Conservation (phyloP, 35 echinoderm and acorn worm species). For the Chiridota heheva region DNA sequence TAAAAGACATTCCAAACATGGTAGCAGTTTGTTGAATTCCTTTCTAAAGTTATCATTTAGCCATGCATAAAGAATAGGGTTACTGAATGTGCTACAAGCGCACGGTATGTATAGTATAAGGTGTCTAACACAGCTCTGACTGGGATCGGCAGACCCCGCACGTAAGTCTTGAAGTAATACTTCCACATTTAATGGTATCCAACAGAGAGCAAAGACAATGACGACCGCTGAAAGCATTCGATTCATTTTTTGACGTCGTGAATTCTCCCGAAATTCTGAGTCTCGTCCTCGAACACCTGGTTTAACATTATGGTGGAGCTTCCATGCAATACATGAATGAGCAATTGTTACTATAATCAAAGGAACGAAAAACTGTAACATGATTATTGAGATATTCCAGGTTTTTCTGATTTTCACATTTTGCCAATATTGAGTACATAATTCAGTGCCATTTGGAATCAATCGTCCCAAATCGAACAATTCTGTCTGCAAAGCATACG, state of each 20-base stretch:
- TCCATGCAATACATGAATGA: constrained; percentile 72
- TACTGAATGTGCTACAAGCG: constrained; percentile 59
- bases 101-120: constrained; percentile 30
- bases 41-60: constrained; percentile 94
- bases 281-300: constrained; percentile 72
- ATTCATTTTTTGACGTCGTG: constrained; percentile 69
- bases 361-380: constrained; percentile 78
- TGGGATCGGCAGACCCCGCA: not conserved
- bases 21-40: constrained; percentile 79
- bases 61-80: constrained; percentile 86
- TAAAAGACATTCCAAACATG: constrained; percentile 58
- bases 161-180: constrained; percentile 26
- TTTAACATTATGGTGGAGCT: constrained; percentile 65
- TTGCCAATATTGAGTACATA: too few relatives aligned
- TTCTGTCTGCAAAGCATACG: constrained; percentile 61
- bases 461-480: too few relatives aligned
- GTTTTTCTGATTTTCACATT: too few relatives aligned
- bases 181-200: constrained; percentile 76
- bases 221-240: constrained; percentile 91
- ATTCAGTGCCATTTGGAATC: too few relatives aligned
- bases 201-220: constrained; percentile 75
- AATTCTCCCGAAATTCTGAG: constrained; percentile 68
- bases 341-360: constrained; percentile 72
- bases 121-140: constrained; percentile 2
- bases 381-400: constrained; percentile 75